phyloP scores from a whole-genome alignment of 2,113 vertebrate species.

The Chionomys nivalis region DNA sequence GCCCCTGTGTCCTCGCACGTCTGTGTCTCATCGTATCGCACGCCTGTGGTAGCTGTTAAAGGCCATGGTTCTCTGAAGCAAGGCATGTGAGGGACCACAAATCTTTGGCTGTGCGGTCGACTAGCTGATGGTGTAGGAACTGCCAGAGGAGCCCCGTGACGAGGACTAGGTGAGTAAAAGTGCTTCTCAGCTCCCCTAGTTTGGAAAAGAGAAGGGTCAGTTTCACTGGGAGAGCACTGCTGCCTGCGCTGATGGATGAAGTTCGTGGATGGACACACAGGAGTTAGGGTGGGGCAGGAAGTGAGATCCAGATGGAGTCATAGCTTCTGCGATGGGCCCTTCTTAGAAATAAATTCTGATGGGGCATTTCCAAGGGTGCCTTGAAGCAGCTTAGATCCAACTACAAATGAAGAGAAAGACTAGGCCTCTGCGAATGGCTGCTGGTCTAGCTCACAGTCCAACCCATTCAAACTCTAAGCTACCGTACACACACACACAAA shows the following conservation, averaged over 20 bases:
- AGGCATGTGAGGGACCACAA: not conserved
- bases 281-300: not conserved
- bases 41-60: not conserved
- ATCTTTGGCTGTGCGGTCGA: not conserved
- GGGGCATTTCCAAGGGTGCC: not conserved
- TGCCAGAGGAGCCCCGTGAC: not conserved
- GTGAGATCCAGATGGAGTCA: too few species aligned
- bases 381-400: not conserved
- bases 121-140: not conserved
- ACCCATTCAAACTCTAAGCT: not conserved
- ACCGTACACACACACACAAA: not conserved
- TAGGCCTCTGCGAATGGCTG: not conserved
- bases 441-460: not conserved
- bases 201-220: not conserved
- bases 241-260: not conserved
- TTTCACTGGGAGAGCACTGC: not conserved
- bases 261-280: not conserved
- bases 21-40: not conserved
- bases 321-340: not conserved
- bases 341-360: not conserved
- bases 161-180: fast-evolving
- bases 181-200: not conserved
- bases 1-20: not conserved
- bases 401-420: not conserved
- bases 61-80: not conserved